A percentile compares a stretch with the other conserved stretches of the same genome.
Evolutionary conservation across 2,113 vertebrate species (phyloP).

Genomic region (Bos javanicus): DNA sequence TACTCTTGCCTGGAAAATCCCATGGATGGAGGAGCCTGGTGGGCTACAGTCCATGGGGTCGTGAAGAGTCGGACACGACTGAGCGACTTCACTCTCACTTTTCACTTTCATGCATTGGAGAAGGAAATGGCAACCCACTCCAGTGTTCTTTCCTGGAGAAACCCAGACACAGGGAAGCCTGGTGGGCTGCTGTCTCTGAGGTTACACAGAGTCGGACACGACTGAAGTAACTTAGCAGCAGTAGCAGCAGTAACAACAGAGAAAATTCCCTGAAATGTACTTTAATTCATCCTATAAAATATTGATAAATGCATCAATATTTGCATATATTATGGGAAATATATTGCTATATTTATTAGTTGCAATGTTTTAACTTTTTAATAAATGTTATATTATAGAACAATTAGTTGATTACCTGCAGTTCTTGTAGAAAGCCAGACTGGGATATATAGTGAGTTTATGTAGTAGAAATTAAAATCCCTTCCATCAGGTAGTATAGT

Average conservation of each 20-base stretch:
- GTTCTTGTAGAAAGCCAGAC: background rate
- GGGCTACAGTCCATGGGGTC: too few relatives aligned
- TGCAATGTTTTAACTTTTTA: background rate
- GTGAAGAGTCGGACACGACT: too few relatives aligned
- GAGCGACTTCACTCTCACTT: too few relatives aligned
- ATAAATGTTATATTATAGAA: background rate
- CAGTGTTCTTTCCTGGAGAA: too few relatives aligned
- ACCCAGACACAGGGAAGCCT: too few relatives aligned
- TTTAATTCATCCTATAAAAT: background rate
- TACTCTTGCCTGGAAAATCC: too few relatives aligned
- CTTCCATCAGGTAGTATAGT: background rate
- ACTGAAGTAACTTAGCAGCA: too few relatives aligned
- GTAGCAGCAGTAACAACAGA: background rate
- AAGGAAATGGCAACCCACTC: too few relatives aligned
- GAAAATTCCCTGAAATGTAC: background rate
- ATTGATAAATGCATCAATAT: background rate
- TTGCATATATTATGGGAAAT: background rate
- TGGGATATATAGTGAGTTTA: background rate
- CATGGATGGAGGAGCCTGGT: too few relatives aligned
- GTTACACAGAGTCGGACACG: too few relatives aligned
- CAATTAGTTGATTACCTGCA: background rate
- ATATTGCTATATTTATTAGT: background rate
- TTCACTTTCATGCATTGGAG: too few relatives aligned
- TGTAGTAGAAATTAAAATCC: background rate
- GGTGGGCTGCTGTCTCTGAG: too few relatives aligned